Evolutionary conservation across 2,888 invertebrate species (phyloP).

Genomic region (Eristalis arbustorum): DNA sequence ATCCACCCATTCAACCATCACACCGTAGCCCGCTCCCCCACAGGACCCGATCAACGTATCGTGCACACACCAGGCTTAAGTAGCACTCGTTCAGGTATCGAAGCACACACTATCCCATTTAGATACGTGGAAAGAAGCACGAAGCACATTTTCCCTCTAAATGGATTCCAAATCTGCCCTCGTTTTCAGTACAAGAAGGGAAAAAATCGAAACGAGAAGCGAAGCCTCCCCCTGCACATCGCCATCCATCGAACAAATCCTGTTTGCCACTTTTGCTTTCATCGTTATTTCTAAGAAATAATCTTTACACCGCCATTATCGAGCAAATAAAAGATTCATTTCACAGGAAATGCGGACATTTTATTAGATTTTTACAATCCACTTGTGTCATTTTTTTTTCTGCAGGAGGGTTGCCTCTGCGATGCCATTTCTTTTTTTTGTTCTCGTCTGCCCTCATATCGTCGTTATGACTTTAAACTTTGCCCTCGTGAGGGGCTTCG

Average conservation of each 20-base stretch:
- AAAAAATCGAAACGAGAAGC: background rate
- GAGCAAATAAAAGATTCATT: conserved; percentile 45
- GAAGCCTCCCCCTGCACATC: background rate
- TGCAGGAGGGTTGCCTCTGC: background rate
- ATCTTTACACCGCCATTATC: conserved; percentile 44
- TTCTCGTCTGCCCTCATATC: background rate
- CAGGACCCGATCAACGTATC: background rate
- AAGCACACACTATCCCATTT: conserved; percentile 8
- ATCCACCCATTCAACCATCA: background rate
- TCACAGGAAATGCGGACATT: conserved; percentile 39
- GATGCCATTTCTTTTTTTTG: too few species aligned
- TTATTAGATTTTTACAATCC: conserved; percentile 68
- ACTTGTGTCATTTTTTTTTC: conserved; percentile 52
- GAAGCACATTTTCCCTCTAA: background rate
- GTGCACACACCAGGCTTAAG: background rate
- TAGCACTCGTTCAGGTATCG: conserved; percentile 16
- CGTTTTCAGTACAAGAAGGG: background rate
- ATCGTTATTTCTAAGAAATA: conserved; percentile 33
- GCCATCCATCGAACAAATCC: conserved; percentile 30
- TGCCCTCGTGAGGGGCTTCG: conserved; percentile 3
- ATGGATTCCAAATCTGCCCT: background rate
- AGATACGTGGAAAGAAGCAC: background rate
- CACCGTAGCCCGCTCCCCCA: background rate
- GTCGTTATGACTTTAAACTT: conserved; percentile 56
- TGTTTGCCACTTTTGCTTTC: conserved; percentile 52